Conservation (phyloP, 1,140 invertebrate genomes). For the Lepidotrigona ventralis region DNA sequence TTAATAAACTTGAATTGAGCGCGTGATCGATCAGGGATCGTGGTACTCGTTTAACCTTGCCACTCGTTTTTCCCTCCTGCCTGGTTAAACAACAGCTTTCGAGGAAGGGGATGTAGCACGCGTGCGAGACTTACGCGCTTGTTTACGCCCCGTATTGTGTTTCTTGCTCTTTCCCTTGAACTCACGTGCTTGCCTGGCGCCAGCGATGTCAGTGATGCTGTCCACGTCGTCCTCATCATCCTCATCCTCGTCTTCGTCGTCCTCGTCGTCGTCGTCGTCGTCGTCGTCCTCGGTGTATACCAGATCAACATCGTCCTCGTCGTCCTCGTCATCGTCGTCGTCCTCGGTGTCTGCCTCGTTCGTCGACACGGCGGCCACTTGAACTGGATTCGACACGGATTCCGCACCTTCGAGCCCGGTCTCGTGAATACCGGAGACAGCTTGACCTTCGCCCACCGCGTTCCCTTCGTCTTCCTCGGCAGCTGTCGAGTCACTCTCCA, state of each 20-base stretch:
- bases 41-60: constrained; percentile 28
- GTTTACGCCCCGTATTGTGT: constrained; percentile 71
- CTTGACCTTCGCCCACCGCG: constrained; percentile 77
- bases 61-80: constrained; percentile 28
- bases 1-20: neutral
- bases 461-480: constrained; percentile 85
- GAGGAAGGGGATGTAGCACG: constrained; percentile 16
- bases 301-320: constrained; percentile 81
- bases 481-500: constrained; percentile 77
- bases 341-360: constrained; percentile 67
- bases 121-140: constrained; percentile 54
- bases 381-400: constrained; percentile 61
- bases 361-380: constrained; percentile 53
- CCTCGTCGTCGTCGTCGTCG: constrained; percentile 81
- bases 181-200: constrained; percentile 88
- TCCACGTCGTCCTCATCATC: constrained; percentile 87
- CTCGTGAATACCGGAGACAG: constrained; percentile 76
- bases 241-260: constrained; percentile 87
- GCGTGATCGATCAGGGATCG: neutral
- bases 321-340: constrained; percentile 78
- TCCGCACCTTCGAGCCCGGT: constrained; percentile 69
- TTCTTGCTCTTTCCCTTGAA: constrained; percentile 84
- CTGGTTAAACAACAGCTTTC: constrained; percentile 22
- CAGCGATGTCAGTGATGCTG: constrained; percentile 84
- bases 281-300: constrained; percentile 75